A percentile compares a stretch with the other conserved stretches of the same genome.
These are phyloP conservation scores for Gonatopus flavifemur DNA, from an alignment of 1,140 invertebrate genomes.

Conservation along the genomic window DNA sequence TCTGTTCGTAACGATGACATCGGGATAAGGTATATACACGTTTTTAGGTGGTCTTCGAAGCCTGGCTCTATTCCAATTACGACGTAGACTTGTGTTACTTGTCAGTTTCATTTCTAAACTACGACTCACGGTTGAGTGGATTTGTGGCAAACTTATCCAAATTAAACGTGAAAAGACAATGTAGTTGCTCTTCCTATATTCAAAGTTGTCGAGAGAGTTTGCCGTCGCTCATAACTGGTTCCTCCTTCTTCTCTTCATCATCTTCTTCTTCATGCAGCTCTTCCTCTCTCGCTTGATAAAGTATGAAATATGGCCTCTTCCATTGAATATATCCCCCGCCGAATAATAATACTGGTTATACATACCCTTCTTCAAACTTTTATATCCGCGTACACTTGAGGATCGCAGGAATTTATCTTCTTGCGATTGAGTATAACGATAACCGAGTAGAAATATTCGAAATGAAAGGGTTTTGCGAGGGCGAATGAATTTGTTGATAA, in stretches of 20 bases:
- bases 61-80: slow-evolving; percentile 16
- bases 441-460: too few species aligned
- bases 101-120: slow-evolving; percentile 25
- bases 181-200: too few species aligned
- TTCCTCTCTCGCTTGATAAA: slow-evolving; percentile 21
- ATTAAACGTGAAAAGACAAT: too few species aligned
- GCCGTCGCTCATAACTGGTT: too few species aligned
- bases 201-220: too few species aligned
- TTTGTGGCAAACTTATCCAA: too few species aligned
- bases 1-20: slow-evolving; percentile 19
- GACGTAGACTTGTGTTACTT: slow-evolving; percentile 14
- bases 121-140: too few species aligned
- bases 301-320: slow-evolving; percentile 43
- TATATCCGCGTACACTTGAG: slow-evolving; percentile 13
- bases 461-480: too few species aligned
- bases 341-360: too few species aligned
- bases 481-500: too few species aligned
- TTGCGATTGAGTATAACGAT: too few species aligned
- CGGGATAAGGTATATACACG: too few species aligned
- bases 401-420: not conserved
- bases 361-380: slow-evolving; percentile 36
- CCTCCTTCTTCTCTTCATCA: not conserved
- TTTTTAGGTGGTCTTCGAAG: slow-evolving; percentile 19
- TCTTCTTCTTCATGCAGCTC: not conserved
- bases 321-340: slow-evolving; percentile 18